Conservation (phyloP, 2,888 invertebrate genomes). For the Aspidiotus destructor region DNA sequence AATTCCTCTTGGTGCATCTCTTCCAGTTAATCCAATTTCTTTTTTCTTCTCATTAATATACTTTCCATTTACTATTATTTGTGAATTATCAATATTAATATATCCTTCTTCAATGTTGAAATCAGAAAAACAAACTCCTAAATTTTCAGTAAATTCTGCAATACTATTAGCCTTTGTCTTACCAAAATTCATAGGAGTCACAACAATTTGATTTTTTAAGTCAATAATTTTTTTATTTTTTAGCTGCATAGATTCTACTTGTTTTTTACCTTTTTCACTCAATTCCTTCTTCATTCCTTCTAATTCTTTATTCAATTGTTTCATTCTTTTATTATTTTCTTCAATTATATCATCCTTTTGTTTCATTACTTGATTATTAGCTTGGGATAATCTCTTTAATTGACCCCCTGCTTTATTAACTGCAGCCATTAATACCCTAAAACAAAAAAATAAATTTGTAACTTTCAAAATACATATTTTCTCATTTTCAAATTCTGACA, state of each 20-base stretch:
- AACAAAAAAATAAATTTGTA: conserved; percentile 1
- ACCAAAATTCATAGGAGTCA: conserved; percentile 2
- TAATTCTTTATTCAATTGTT: conserved; percentile 4
- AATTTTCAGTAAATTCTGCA: conserved; percentile 4
- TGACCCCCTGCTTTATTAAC: conserved; percentile 2
- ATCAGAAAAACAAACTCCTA: background rate
- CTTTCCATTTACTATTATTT: conserved; percentile 2
- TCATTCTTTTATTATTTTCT: conserved; percentile 4
- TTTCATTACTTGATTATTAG: conserved; percentile 1
- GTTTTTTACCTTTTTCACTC: conserved; percentile 4
- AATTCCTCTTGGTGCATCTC: conserved; percentile 4
- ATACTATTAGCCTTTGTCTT: conserved; percentile 2
- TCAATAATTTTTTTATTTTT: conserved; percentile 4
- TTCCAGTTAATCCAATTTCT: conserved; percentile 2
- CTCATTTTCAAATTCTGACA: conserved; percentile 2
- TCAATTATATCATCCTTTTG: conserved; percentile 4
- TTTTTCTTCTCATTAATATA: conserved; percentile 4
- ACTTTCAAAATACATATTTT: conserved; percentile 4
- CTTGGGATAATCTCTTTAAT: conserved; percentile 4
- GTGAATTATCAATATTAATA: background rate
- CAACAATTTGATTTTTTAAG: conserved; percentile 4
- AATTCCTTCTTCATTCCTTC: conserved; percentile 4
- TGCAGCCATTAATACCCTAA: conserved; percentile 2
- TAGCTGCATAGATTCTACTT: conserved; percentile 4
- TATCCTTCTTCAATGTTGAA: background rate